Evolutionary conservation across 2,113 vertebrate genomes (phyloP), one percentile per base, ranked within the genome.

Genomic region (Laterallus jamaicensis): DNA sequence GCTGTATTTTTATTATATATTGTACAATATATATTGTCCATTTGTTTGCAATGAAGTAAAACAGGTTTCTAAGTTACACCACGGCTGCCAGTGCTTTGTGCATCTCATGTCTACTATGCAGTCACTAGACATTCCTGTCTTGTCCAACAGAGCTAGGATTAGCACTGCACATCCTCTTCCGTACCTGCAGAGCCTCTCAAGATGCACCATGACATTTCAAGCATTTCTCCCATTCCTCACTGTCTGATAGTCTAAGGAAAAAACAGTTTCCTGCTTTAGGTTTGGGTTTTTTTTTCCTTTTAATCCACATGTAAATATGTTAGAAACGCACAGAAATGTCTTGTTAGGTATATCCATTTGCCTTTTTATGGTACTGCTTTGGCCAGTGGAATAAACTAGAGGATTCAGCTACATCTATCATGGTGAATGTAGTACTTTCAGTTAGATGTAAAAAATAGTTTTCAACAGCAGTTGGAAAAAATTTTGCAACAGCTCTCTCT

Each of bases 21-120:
- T 98, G 98, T 98, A 98, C 98, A 98, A 98, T 97, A 98, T 98
- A 97, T 98, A 98, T 98, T 98, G 98, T 98, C 98, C 96, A 97
- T 98, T 98, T 98, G 97, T 98, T 98, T 98, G 97, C 98, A 98
- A 97, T 97, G 97, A 96, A 98, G 98, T 98, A 98, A 98, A 98
- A 79, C 95, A 95, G 92, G 98, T 98, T 98, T 98, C 97, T 98
- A 98, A 97, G 24, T 98, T 98, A 97, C 96, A 75, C 79, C 82
- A 79, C 63, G 82, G 69, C 82, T 93, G 82, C 75, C 90, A 69
- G 93, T 90, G 93, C 96, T 62, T 42, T 44, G 64, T 96, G 66
- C 35, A 80, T 93, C 63, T 82, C 89, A 74, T 95, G 96, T 93
- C 91, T 84, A 18, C 73, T n/a, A 1, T 6, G 40, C 71, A 81